Evolutionary conservation across 2,797 vertebrate species (phyloP).

Genomic region (Eptatretus atami): DNA sequence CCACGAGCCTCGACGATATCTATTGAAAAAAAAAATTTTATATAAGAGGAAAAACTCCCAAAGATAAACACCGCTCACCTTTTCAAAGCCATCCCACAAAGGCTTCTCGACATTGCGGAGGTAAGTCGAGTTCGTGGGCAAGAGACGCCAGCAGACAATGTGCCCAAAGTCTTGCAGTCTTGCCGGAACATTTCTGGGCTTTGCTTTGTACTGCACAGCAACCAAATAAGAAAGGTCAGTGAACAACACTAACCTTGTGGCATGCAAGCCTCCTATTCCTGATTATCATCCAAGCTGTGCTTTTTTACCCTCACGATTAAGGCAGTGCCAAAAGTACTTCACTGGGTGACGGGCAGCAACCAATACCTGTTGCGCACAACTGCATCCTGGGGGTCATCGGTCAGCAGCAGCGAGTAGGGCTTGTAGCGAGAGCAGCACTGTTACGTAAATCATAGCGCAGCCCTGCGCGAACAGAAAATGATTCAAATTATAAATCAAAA

Average conservation of each 20-base stretch:
- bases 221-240: too few species aligned
- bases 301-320: too few species aligned
- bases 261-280: too few species aligned
- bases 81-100: slow-evolving; percentile 98
- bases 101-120: slow-evolving; percentile 97
- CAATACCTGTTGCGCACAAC: slow-evolving; percentile 89
- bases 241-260: too few species aligned
- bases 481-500: too few species aligned
- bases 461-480: slow-evolving; percentile 23
- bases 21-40: too few species aligned
- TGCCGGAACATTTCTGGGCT: slow-evolving; percentile 98
- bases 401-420: slow-evolving; percentile 82
- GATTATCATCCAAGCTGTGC: too few species aligned
- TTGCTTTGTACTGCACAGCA: slow-evolving; percentile 58
- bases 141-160: slow-evolving; percentile 72
- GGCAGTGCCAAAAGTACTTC: too few species aligned
- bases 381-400: slow-evolving; percentile 88
- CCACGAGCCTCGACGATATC: too few species aligned
- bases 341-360: not conserved
- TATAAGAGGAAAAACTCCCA: too few species aligned
- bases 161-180: slow-evolving; percentile 84
- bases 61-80: slow-evolving; percentile 29
- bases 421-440: slow-evolving; percentile 88
- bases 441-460: slow-evolving; percentile 95
- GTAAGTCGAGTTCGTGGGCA: slow-evolving; percentile 84